Evolutionary conservation across 1,140 invertebrate species (phyloP).

Genomic region (Drosophila tsacasi): DNA sequence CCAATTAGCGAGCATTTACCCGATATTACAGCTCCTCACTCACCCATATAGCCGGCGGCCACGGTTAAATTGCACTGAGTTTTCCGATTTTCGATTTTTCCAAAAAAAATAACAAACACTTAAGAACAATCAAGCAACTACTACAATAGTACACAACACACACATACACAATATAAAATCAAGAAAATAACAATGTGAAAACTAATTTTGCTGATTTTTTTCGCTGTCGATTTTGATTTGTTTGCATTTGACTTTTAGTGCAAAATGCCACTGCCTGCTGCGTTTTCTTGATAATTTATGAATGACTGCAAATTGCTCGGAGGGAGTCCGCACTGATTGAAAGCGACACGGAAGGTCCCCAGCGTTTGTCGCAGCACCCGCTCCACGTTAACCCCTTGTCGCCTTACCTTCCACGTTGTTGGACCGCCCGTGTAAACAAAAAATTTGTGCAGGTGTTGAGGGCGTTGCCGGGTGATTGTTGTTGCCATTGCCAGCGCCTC

Average conservation of each 20-base stretch:
- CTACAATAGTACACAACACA: slow-evolving; percentile 2
- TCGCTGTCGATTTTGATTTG: slow-evolving; percentile 46
- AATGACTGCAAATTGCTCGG: slow-evolving; percentile 73
- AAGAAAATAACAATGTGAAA: slow-evolving; percentile 62
- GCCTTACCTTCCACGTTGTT: slow-evolving; percentile 71
- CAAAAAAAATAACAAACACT: slow-evolving; percentile 39
- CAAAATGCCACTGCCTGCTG: slow-evolving; percentile 59
- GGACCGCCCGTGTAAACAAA: slow-evolving; percentile 76
- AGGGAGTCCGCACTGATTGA: slow-evolving; percentile 65
- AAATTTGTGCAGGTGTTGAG: slow-evolving; percentile 71
- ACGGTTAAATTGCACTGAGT: slow-evolving; percentile 49
- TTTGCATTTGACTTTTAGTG: slow-evolving; percentile 59
- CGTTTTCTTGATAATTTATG: slow-evolving; percentile 78
- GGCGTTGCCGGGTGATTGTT: slow-evolving; percentile 62
- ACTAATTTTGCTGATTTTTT: slow-evolving; percentile 65
- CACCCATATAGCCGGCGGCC: slow-evolving; percentile 22
- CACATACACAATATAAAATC: slow-evolving; percentile 12
- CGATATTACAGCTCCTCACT: slow-evolving; percentile 44
- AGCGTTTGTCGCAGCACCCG: slow-evolving; percentile 49
- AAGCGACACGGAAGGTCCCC: slow-evolving; percentile 73
- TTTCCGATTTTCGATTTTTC: slow-evolving; percentile 47
- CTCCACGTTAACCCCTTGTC: slow-evolving; percentile 4
- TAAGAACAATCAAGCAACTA: slow-evolving; percentile 36
- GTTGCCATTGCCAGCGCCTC: slow-evolving; percentile 53
- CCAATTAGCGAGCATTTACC: slow-evolving; percentile 72